Evolutionary conservation across 2,888 invertebrate species (phyloP), one percentile per base, ranked within the genome.

Genomic region (Pasiphila rectangulata): DNA sequence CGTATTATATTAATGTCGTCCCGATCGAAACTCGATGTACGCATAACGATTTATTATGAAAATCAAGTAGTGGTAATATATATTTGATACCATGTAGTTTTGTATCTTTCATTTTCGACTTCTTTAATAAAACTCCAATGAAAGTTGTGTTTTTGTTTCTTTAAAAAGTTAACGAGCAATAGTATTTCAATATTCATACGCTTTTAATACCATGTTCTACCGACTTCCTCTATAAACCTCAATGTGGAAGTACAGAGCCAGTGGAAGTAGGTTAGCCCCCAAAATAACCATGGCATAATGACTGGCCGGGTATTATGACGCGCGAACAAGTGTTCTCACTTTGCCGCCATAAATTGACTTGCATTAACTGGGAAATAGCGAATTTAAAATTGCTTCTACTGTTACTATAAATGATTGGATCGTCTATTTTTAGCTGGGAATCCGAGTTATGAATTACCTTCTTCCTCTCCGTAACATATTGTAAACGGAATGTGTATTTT

Each of bases 1-100:
- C 51, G 58, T 54, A 15, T 27, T 63, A 63, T 63, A 44, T 63
- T 64, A 73, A 93, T 93, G 93, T 93, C 93, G 58, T 92, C 91
- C 61, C 90, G 90, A 55, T 86, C 88, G 50, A 92, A 91, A 78
- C 84, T 91, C 54, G 90, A 93, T 70, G 92, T 93, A 72, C 88
- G 93, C 60, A 92, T 93, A 61, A 93, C 93, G 7, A 91, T 93
- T 61, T 92, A 91, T 77, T 91, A 92, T 75, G 91, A 92, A 64
- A 90, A 92, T 68, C 90, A 91, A 66, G 90, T 92, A 44, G 90
- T 93, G 59, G 91, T 93, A 39, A 88, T 93, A 72, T 92, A 93
- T 83, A 91, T 93, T 65, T 91, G 61, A 65, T 23, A 24, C 29
- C 24, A 32, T 16, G 35, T 37, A 21, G 17, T 16, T 4, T 5